Conservation (phyloP, 1,140 invertebrate genomes). For the Ips nitidus region DNA sequence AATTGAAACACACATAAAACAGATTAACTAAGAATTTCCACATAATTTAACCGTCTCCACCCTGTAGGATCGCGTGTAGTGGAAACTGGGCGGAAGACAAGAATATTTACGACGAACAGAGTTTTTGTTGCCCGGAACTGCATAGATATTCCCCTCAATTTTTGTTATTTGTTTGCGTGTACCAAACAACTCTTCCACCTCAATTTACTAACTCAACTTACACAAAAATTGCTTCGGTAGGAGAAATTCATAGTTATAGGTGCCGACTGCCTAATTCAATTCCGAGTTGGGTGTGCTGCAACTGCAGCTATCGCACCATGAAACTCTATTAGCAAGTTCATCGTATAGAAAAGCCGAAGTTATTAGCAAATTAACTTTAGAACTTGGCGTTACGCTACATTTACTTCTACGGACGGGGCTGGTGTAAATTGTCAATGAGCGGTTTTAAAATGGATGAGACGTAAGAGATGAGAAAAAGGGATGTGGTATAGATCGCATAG, state of each 20-base stretch:
- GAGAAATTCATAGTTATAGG: constrained; percentile 10
- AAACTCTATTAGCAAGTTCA: constrained; percentile 30
- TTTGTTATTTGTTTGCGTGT: constrained; percentile 7
- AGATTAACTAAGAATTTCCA: no score
- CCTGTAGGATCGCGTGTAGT: no score
- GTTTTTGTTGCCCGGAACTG: constrained; percentile 7
- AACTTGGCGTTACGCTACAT: constrained; percentile 19
- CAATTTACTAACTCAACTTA: no score
- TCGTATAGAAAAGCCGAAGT: constrained; percentile 27
- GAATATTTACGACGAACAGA: background rate
- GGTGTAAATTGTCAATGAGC: constrained; percentile 13
- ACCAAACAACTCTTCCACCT: background rate
- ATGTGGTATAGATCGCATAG: no score
- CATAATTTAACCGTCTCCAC: no score
- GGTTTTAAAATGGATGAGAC: constrained; percentile 9
- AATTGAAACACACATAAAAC: no score
- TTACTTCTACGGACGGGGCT: constrained; percentile 15
- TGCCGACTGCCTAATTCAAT: constrained; percentile 22
- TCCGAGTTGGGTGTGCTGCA: constrained; percentile 9
- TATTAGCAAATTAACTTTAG: constrained; percentile 28
- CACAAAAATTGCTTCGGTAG: no score
- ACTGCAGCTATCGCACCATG: constrained; percentile 15
- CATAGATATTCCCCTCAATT: constrained; percentile 3
- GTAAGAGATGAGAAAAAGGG: background rate
- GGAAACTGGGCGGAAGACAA: no score